Evolutionary conservation across 2,113 vertebrate species (phyloP).

Genomic region (Lonchura striata): DNA sequence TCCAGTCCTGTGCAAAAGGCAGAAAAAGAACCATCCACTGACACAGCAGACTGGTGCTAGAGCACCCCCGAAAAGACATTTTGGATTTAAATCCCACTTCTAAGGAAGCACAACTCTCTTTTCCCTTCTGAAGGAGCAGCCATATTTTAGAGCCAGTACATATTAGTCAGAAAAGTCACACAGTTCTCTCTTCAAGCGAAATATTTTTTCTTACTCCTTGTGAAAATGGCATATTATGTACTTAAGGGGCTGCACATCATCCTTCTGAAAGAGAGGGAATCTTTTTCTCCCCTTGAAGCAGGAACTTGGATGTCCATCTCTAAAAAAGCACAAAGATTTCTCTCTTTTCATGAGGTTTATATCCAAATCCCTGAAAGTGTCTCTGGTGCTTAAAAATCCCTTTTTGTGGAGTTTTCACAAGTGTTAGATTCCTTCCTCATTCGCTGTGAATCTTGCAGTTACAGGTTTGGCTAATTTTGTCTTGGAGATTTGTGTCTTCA

Average conservation of each 20-base stretch:
- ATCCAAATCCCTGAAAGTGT: not conserved
- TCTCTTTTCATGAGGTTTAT: not conserved
- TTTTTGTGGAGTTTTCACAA: not conserved
- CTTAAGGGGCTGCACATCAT: not conserved
- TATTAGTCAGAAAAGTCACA: not conserved
- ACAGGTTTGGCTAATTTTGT: not conserved
- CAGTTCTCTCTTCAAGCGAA: not conserved
- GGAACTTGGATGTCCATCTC: not conserved
- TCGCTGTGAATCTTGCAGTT: not conserved
- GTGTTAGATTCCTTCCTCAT: not conserved
- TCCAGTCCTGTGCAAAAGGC: not conserved
- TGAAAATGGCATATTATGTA: not conserved
- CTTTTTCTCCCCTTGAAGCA: not conserved
- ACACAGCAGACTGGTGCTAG: not conserved
- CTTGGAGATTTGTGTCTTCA: not conserved
- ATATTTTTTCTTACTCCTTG: not conserved
- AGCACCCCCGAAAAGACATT: not conserved
- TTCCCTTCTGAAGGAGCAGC: fast-evolving
- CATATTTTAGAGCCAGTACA: not conserved
- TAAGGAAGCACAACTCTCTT: fast-evolving
- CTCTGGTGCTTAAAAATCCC: not conserved
- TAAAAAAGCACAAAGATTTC: not conserved
- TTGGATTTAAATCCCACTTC: not conserved
- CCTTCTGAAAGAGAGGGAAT: not conserved
- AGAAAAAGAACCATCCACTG: not conserved